Base-by-base conservation (phyloP, 2,113 vertebrate genomes). In the Psophia crepitans region DNA sequence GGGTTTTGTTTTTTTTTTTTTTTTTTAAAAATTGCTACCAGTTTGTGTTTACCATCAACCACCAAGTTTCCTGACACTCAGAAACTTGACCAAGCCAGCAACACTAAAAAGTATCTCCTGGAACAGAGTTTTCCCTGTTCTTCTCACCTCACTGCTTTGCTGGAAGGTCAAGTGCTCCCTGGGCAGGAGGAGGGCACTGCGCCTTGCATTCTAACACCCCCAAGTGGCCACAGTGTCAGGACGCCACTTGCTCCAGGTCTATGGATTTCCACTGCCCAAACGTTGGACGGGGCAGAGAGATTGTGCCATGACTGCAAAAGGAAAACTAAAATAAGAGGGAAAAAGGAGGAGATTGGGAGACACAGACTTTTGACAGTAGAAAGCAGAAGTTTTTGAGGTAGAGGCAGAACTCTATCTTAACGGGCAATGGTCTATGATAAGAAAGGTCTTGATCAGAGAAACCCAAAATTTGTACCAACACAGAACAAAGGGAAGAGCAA, bases 151-250 rank as follows among this genome's bases (percentile, higher is more conserved):
- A 6, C 2, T 8, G n/a, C 60, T 30, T 22, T 14, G 35, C 41
- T 30, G 56, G 35, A 1, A 33, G 49, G 14, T 2, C 18, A 11
- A 12, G 73, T 0, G 13, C 26, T 28, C 2, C 35, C 53, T 2
- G 84, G 78, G 57, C 57, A 71, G 44, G 58, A 44, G 27, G 19
- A 74, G 53, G 51, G 26, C 49, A 17, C 32, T 2, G 9, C 20
- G 11, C 22, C 65, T 75, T 74, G 87, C 32, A 0, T 68, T 89
- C 63, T 41, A 16, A 56, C 79, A 13, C 96, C 96, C 84, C 68
- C 90, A 78, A 76, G 95, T 8, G 95, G 96, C 43, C 68, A 8
- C 91, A n/a, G 4, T 13, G 2, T 22, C 84, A 5, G 66, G 27
- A 63, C 2, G 8, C 43, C 30, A 4, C 44, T 8, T 15, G 33